Evolutionary conservation across 53 echinoderm and acorn worm species (phyloP).

Genomic region (Hippasteria phrygiana): DNA sequence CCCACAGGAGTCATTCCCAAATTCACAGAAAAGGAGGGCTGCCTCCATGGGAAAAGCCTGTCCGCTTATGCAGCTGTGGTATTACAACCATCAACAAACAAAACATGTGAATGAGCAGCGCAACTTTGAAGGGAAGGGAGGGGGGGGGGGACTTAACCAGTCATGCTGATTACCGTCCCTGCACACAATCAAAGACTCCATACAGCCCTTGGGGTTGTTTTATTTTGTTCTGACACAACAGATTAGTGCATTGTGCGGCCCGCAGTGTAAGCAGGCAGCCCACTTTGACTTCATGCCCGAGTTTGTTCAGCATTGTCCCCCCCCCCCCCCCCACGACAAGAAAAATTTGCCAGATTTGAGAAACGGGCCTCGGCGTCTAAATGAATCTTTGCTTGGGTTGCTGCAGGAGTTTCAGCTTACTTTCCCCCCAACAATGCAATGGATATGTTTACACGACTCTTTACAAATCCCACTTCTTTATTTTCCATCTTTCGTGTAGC

Average conservation of each 20-base stretch:
- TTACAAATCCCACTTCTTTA: not conserved
- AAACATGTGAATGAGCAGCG: slow-evolving; percentile 4
- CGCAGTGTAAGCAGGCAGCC: slow-evolving; percentile 31
- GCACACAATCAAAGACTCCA: slow-evolving; percentile 20
- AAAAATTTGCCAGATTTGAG: slow-evolving; percentile 48
- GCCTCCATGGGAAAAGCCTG: slow-evolving; percentile 30
- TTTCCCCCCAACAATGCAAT: slow-evolving; percentile 61
- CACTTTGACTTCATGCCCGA: slow-evolving; percentile 38
- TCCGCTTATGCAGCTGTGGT: slow-evolving; percentile 39
- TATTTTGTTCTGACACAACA: slow-evolving; percentile 61
- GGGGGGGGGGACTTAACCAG: slow-evolving; percentile 41
- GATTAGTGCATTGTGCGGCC: slow-evolving; percentile 40
- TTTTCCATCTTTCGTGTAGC: slow-evolving; percentile 3
- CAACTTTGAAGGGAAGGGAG: not conserved
- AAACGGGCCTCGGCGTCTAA: not conserved
- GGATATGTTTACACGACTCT: slow-evolving; percentile 62
- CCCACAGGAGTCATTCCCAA: not conserved
- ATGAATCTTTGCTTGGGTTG: slow-evolving; percentile 30
- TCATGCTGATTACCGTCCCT: slow-evolving; percentile 21
- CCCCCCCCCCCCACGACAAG: not conserved
- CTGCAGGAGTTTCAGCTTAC: slow-evolving; percentile 35
- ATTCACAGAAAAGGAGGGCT: not conserved
- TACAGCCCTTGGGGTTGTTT: slow-evolving; percentile 31
- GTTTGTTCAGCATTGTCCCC: slow-evolving; percentile 58
- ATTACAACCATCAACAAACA: slow-evolving; percentile 57